These are phyloP conservation scores for Amia ocellicauda DNA, from an alignment of 2,113 vertebrate genomes.

Conservation along the genomic window DNA sequence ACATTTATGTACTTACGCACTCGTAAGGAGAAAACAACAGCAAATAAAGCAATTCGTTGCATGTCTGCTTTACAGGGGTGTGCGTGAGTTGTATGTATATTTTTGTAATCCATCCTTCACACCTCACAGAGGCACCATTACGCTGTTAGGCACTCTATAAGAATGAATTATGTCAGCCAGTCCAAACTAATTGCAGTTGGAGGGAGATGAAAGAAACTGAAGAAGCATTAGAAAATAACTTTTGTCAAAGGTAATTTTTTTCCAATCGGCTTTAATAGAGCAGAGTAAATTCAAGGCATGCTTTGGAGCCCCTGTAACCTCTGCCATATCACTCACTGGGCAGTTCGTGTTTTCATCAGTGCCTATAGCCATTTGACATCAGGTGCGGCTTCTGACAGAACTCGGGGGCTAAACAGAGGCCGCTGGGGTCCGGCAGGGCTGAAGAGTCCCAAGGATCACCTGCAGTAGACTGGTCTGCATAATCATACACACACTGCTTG, in stretches of 20 bases:
- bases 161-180: slow-evolving; percentile 28
- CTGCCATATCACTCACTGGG: not conserved
- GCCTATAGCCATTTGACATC: not conserved
- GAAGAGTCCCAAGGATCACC: not conserved
- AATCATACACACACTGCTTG: not conserved
- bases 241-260: slow-evolving; percentile 31
- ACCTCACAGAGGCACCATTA: slow-evolving; percentile 21
- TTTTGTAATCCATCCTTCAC: slow-evolving; percentile 14
- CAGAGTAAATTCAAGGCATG: slow-evolving; percentile 16
- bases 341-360: not conserved
- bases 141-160: slow-evolving; percentile 19
- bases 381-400: not conserved
- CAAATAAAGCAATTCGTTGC: not conserved
- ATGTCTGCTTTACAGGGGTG: too few relatives aligned
- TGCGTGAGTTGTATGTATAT: slow-evolving; percentile 2
- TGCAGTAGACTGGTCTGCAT: not conserved
- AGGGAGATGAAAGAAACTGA: slow-evolving; percentile 16
- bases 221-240: slow-evolving; percentile 20
- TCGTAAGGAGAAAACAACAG: not conserved
- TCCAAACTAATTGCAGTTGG: slow-evolving; percentile 26
- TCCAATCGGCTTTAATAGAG: slow-evolving; percentile 4
- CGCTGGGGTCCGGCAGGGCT: not conserved
- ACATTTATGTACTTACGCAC: not conserved
- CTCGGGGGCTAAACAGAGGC: not conserved
- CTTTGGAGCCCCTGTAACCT: not conserved